Base-by-base conservation (phyloP, 64 coral and sea anemone genomes). In the Cladopsammia gracilis region DNA sequence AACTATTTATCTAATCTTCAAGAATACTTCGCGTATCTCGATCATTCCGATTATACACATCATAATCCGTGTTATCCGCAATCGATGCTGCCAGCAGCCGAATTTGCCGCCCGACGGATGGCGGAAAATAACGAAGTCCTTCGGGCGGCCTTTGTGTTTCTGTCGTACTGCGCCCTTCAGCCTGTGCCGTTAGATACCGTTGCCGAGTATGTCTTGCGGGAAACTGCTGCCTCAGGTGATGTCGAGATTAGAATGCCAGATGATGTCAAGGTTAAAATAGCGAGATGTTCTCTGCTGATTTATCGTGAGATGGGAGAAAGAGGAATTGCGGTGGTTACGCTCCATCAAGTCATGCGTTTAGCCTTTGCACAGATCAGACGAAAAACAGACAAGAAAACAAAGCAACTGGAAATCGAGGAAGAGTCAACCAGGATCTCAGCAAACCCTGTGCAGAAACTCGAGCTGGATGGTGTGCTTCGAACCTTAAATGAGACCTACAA, bases 321-420 rank as follows among this genome's bases (percentile, higher is more conserved):
- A 23, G 88, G 95, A 9, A 86, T 97, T 0, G 95, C 94, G 58
- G 95, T 97, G 14, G 82, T 97, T 11, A 97, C 87, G 0, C 62
- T 97, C 58, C 95, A 97, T 90, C 95, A 97, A 62, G 95, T 97
- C 13, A 94, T 97, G 81, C 83, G 89, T 48, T 56, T 88, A 5
- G 95, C 87, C 18, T 94, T 97, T 82, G 82, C 58, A 48, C 95
- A 97, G 14, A 68, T 97, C 46, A 94, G 92, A 10, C 57, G 47
- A 44, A 81, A 83, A 83, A 42, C 25, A 25, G 70, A 48, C 24
- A 1, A 25, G 10, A 58, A 80, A 49, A 34, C 72, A 7, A 56
- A 56, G 12, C 12, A 65, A 14, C 24, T 60, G 73, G 22, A 43
- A 83, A 45, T 20, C n/a, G 47, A 43, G 12, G 25, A 10, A 6